Percentiles rank a stretch among this genome's conserved stretches.
phyloP scores from a whole-genome alignment of 2,888 invertebrate genomes.

The Athrips mouffetella region DNA sequence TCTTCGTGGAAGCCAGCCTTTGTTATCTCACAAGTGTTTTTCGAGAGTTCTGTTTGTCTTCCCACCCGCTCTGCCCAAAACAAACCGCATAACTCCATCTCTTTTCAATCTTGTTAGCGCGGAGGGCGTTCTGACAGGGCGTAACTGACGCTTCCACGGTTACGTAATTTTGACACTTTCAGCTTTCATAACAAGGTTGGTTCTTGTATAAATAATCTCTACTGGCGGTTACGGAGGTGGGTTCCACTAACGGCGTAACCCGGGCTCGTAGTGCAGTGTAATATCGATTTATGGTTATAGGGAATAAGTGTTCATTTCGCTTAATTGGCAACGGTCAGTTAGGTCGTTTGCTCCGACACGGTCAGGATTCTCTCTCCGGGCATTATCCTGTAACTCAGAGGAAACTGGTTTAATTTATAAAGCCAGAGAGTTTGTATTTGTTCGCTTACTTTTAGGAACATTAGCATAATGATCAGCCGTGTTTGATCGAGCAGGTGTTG shows the following conservation, averaged over 20 bases:
- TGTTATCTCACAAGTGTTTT: slow-evolving; percentile 79
- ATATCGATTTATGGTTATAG: slow-evolving; percentile 69
- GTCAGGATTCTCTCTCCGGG: slow-evolving; percentile 44
- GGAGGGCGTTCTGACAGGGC: slow-evolving; percentile 70
- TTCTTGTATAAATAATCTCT: slow-evolving; percentile 59
- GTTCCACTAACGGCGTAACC: slow-evolving; percentile 71
- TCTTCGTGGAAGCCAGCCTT: slow-evolving; percentile 76
- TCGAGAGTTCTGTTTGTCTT: slow-evolving; percentile 73
- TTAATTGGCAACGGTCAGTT: slow-evolving; percentile 68
- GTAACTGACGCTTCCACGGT: slow-evolving; percentile 71
- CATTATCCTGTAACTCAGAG: slow-evolving; percentile 32
- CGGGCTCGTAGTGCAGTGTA: slow-evolving; percentile 54
- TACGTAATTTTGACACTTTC: slow-evolving; percentile 76
- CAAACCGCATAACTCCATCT: slow-evolving; percentile 53
- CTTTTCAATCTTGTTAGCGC: slow-evolving; percentile 70
- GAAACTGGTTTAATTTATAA: slow-evolving; percentile 44
- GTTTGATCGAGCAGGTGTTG: slow-evolving; percentile 75
- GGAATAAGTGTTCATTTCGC: slow-evolving; percentile 72
- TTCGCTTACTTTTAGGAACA: slow-evolving; percentile 52
- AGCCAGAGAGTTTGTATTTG: slow-evolving; percentile 46
- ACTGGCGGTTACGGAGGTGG: slow-evolving; percentile 52
- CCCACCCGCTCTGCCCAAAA: slow-evolving; percentile 49
- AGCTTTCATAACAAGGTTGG: slow-evolving; percentile 72
- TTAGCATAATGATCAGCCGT: slow-evolving; percentile 73
- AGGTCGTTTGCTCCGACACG: slow-evolving; percentile 63